Evolutionary conservation across 2,797 vertebrate species (phyloP).

Genomic region (Helicolenus hilgendorfi): DNA sequence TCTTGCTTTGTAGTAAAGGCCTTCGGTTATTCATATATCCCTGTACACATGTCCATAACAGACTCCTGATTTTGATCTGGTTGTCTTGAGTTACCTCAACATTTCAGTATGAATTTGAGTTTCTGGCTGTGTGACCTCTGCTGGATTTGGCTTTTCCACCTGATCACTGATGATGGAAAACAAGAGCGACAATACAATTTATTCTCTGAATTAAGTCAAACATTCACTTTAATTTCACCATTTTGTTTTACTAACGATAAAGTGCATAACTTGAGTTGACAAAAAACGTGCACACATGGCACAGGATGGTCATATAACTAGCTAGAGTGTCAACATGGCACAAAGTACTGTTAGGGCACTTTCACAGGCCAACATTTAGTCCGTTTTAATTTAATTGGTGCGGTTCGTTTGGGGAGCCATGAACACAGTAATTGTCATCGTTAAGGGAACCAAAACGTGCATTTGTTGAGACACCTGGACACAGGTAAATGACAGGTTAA

Average conservation of each 20-base stretch:
- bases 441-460: neutral
- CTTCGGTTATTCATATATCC: neutral
- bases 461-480: neutral
- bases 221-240: neutral
- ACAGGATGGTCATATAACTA: neutral
- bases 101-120: neutral
- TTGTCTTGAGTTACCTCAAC: neutral
- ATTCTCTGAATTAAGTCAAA: neutral
- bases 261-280: neutral
- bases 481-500: neutral
- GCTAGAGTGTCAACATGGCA: neutral
- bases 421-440: too few species aligned
- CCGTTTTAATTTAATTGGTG: too few species aligned
- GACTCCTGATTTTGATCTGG: neutral
- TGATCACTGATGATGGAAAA: neutral
- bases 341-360: neutral
- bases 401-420: too few species aligned
- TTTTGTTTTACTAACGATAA: neutral
- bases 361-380: too few species aligned
- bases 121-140: neutral
- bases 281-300: neutral
- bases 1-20: neutral
- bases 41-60: neutral
- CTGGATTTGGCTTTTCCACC: neutral
- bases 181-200: neutral